Percentiles rank a stretch among this genome's conserved stretches.
Conservation (phyloP, 2,888 invertebrate species). For the Hylaea fasciaria region DNA sequence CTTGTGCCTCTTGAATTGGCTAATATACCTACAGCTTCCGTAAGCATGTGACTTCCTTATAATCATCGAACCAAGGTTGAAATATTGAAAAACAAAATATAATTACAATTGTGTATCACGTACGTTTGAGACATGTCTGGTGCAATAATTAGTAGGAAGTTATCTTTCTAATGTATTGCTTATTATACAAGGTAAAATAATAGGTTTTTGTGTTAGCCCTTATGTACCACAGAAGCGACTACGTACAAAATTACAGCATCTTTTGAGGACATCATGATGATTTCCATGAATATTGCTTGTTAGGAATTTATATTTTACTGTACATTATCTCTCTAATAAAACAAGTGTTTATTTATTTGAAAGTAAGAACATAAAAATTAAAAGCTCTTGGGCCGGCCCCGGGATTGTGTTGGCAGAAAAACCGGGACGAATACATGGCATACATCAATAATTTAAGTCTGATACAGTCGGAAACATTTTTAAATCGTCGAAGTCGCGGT, state of each 20-base stretch:
- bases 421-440: too few relatives aligned
- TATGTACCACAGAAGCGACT: not conserved
- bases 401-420: too few relatives aligned
- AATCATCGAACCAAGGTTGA: conserved; percentile 28
- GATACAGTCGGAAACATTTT: too few relatives aligned
- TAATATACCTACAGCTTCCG: conserved; percentile 28
- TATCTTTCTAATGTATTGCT: conserved; percentile 18
- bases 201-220: not conserved
- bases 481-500: too few relatives aligned
- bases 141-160: conserved; percentile 16
- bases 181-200: not conserved
- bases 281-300: too few relatives aligned
- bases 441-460: too few relatives aligned
- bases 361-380: too few relatives aligned
- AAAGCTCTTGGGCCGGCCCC: too few relatives aligned
- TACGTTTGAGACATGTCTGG: conserved; percentile 16
- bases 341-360: too few relatives aligned
- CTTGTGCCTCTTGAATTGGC: conserved; percentile 17
- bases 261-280: too few relatives aligned
- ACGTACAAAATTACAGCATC: not conserved
- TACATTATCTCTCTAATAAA: too few relatives aligned
- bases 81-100: conserved; percentile 26
- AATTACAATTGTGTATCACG: conserved; percentile 21
- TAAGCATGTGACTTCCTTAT: conserved; percentile 27
- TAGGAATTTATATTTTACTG: too few relatives aligned